Evolutionary conservation across 2,797 vertebrate species (phyloP).

Genomic region (Podargus strigoides): DNA sequence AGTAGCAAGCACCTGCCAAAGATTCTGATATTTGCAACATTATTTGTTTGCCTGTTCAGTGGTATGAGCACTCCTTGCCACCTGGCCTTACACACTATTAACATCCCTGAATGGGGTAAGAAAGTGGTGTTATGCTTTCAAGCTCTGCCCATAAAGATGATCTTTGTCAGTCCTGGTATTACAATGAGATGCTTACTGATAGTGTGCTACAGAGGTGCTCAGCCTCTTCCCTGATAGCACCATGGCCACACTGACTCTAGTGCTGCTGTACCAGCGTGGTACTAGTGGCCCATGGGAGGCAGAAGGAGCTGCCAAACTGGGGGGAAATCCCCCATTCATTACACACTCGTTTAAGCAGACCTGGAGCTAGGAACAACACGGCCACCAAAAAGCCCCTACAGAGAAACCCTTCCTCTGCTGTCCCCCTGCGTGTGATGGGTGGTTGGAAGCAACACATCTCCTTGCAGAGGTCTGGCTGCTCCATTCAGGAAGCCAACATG

Average conservation of each 20-base stretch:
- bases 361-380: not conserved
- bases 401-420: not conserved
- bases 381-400: not conserved
- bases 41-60: not conserved
- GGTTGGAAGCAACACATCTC: not conserved
- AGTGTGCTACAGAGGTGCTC: not conserved
- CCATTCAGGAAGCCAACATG: not conserved
- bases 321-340: not conserved
- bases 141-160: not conserved
- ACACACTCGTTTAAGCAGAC: not conserved
- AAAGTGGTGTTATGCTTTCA: not conserved
- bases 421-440: accelerated
- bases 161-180: not conserved
- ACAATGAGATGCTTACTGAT: not conserved
- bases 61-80: not conserved
- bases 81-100: not conserved
- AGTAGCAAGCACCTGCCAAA: not conserved
- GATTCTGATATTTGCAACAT: not conserved
- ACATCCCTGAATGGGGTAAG: accelerated
- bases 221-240: not conserved
- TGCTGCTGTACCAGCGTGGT: not conserved
- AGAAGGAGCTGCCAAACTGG: not conserved
- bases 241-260: accelerated
- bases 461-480: not conserved
- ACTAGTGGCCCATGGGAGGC: too few species aligned